Percentiles rank a stretch among this genome's conserved stretches.
Evolutionary conservation across 2,888 invertebrate species (phyloP).

Genomic region (Standfussiana lucernea): DNA sequence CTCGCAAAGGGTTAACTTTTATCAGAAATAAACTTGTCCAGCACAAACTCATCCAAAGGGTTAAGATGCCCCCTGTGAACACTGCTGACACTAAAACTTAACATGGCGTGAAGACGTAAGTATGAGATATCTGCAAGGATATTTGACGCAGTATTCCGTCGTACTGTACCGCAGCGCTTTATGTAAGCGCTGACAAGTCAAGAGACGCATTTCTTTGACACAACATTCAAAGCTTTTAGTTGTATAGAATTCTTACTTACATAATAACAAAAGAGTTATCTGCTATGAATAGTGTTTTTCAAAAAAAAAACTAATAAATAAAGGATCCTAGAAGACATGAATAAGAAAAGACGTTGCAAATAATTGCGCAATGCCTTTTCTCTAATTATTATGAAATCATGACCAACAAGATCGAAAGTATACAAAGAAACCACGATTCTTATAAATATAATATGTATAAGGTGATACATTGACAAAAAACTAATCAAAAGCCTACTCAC

Average conservation of each 20-base stretch:
- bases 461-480: not conserved
- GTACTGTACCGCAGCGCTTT: slow-evolving; percentile 29
- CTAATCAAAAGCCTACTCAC: slow-evolving; percentile 91
- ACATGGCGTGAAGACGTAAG: not conserved
- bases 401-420: slow-evolving; percentile 19
- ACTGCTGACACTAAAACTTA: not conserved
- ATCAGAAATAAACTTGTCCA: not conserved
- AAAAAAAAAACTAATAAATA: not conserved
- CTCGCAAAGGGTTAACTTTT: not conserved
- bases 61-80: not conserved
- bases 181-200: slow-evolving; percentile 10
- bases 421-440: not conserved
- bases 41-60: not conserved
- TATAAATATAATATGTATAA: not conserved
- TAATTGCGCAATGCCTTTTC: not conserved
- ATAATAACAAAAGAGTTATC: not conserved
- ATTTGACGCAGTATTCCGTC: slow-evolving; percentile 46
- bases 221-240: no score
- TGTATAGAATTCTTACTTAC: not conserved
- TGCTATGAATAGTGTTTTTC: not conserved
- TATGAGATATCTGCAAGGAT: slow-evolving; percentile 7
- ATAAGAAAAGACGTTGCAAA: not conserved
- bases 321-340: not conserved
- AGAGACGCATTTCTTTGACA: not conserved
- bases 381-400: slow-evolving; percentile 13